Base-by-base conservation (phyloP, 2,888 invertebrate genomes). In the Drosophila niveifrons region DNA sequence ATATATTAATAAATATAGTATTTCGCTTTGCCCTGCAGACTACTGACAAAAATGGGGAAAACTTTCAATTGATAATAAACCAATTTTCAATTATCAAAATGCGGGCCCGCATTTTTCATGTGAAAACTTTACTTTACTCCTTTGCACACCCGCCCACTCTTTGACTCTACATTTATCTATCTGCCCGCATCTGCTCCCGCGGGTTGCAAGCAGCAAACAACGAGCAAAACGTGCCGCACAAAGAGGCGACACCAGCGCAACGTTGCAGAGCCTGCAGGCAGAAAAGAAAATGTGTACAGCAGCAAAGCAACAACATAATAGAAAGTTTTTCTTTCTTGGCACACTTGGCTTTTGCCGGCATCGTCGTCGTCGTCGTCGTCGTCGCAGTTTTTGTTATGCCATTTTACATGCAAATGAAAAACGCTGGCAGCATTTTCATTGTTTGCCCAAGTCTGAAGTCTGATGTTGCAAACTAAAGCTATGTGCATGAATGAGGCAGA, bases 391-490 rank as follows among this genome's bases (percentile, higher is more conserved):
- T 82, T 82, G 82, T 85, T 78, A 73, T 69, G 71, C 69, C 71
- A 80, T 80, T 80, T 80, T 72, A 43, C 78, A 85, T 85, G 85
- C 80, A 85, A 85, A 82, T 85, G 82, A 73, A 80, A 82, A 78
- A 57, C 63, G 75, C 80, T 61, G 15, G 50, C 47, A 66, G 75
- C 72, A 65, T 29, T 69, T 78, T 53, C 67, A 63, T 61, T 71
- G 63, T 71, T 41, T 58, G 64, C 11, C 36, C 23, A 28, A 13
- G 3, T 31, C 10, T n/a, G n/a, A n/a, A n/a, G 15, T 4, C 29
- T 13, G 2, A 3, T 15, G 8, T 52, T 13, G 17, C 31, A 29
- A 43, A 29, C 41, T 43, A 53, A 10, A 41, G 11, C 2, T 29
- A 23, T 31, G 10, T 31, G 9, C 15, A 8, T 41, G 15, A 29